Conservation (phyloP, 2,888 invertebrate species). For the Tiliacea aurago region DNA sequence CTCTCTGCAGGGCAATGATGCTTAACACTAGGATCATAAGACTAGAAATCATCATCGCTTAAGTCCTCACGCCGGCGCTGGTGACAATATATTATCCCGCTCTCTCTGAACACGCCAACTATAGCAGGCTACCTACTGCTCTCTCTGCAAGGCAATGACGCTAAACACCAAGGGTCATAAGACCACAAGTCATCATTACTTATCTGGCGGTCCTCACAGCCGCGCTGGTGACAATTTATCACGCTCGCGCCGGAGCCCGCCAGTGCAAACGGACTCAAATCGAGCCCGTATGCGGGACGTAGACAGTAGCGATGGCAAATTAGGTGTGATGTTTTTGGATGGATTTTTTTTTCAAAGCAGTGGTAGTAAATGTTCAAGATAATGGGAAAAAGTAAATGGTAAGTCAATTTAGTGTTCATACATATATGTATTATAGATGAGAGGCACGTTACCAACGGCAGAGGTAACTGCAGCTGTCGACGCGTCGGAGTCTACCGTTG, state of each 20-base stretch:
- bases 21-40: background rate
- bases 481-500: too few species aligned
- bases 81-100: conserved; percentile 58
- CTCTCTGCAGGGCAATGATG: too few species aligned
- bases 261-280: conserved; percentile 52
- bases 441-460: too few species aligned
- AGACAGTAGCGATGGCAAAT: conserved; percentile 53
- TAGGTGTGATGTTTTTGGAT: background rate
- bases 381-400: too few species aligned
- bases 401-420: too few species aligned
- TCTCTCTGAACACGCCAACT: background rate
- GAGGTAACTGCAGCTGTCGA: too few species aligned
- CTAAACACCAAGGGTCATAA: background rate
- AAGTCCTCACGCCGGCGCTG: conserved; percentile 20
- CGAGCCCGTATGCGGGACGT: conserved; percentile 67
- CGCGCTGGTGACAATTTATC: conserved; percentile 55
- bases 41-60: conserved; percentile 31
- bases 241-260: conserved; percentile 19
- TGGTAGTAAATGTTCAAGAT: background rate
- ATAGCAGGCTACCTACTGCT: background rate
- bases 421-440: too few species aligned
- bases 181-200: conserved; percentile 30
- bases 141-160: background rate
- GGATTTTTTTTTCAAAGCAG: background rate
- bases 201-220: conserved; percentile 22